phyloP scores from a whole-genome alignment of 2,113 vertebrate genomes.

The Cyphomyrus plagiostoma region DNA sequence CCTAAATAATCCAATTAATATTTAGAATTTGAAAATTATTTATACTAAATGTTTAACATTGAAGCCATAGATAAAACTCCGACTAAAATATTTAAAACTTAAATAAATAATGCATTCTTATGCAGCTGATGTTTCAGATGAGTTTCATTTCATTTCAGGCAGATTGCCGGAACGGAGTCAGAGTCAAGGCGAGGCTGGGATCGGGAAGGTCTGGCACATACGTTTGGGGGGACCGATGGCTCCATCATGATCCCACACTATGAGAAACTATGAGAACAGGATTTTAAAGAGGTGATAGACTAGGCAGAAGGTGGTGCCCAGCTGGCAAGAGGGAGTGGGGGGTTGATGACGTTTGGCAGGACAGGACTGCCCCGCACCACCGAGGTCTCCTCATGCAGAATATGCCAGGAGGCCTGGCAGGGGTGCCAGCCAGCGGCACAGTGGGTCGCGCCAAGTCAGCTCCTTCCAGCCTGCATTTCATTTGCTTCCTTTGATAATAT shows the following conservation, averaged over 20 bases:
- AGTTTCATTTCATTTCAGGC: background rate
- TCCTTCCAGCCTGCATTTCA: background rate
- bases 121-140: background rate
- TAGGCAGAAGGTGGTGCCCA: background rate
- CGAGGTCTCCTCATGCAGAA: background rate
- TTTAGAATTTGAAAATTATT: background rate
- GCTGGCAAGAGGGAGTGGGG: background rate
- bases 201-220: background rate
- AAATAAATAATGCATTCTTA: conserved; percentile 11
- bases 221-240: background rate
- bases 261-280: background rate
- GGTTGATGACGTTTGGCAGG: background rate
- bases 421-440: background rate
- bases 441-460: background rate
- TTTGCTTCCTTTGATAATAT: background rate
- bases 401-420: background rate
- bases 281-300: background rate
- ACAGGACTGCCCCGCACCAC: background rate
- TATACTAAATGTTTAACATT: background rate
- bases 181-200: background rate
- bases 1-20: background rate
- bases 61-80: background rate
- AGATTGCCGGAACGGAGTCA: background rate
- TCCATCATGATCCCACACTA: background rate
- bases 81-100: background rate